Conservation (phyloP, 2,888 invertebrate genomes). For the Standfussiana lucernea region DNA sequence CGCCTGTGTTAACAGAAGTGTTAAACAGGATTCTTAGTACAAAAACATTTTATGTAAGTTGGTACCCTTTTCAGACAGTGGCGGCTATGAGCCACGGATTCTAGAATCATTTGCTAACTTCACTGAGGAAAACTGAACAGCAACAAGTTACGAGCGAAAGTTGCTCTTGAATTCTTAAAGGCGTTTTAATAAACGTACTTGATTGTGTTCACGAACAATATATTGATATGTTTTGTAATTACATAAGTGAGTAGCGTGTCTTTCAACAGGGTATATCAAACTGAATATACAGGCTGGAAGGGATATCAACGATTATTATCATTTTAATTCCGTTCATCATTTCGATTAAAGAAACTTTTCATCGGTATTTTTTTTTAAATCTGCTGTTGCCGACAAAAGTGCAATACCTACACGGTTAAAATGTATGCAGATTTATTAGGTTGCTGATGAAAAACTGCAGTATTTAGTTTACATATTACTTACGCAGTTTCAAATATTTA, state of each 20-base stretch:
- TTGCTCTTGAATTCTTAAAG: slow-evolving; percentile 30
- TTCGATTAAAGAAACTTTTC: no score
- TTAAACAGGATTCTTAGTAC: not conserved
- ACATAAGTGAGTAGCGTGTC: no score
- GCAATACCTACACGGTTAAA: no score
- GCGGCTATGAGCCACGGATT: not conserved
- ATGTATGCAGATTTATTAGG: no score
- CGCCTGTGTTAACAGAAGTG: not conserved
- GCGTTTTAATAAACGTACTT: not conserved
- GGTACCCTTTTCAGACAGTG: not conserved
- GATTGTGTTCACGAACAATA: no score
- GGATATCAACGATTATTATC: no score
- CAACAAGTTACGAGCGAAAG: not conserved
- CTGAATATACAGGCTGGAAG: not conserved
- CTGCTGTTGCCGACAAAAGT: no score
- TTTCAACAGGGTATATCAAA: not conserved
- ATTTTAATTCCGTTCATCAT: no score
- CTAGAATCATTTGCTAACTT: not conserved
- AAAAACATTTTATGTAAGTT: not conserved
- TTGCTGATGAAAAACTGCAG: not conserved
- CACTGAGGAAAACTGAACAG: slow-evolving; percentile 5
- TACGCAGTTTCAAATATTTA: not conserved
- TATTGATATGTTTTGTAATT: no score
- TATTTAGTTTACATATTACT: not conserved
- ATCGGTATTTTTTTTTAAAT: no score